Percentiles rank a stretch among this genome's conserved stretches.
These are phyloP conservation scores for Podotricha telesiphe DNA, from an alignment of 2,888 invertebrate genomes.

Conservation along the genomic window DNA sequence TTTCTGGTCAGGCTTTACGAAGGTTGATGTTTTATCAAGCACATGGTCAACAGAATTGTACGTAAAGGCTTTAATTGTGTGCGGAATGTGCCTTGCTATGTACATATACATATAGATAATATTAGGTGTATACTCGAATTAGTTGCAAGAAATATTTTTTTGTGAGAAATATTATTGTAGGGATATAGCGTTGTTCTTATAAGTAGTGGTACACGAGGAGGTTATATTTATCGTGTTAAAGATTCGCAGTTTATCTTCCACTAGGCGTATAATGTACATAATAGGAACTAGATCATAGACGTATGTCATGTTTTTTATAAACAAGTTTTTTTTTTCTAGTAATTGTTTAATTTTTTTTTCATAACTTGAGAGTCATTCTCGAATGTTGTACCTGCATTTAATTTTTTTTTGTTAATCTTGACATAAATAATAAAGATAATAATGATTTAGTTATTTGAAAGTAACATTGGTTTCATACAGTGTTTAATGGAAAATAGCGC, in stretches of 20 bases:
- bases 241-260: slow-evolving; percentile 84
- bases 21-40: slow-evolving; percentile 78
- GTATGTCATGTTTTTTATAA: slow-evolving; percentile 71
- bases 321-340: slow-evolving; percentile 73
- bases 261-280: slow-evolving; percentile 79
- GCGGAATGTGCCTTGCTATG: slow-evolving; percentile 84
- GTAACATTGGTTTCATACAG: slow-evolving; percentile 67
- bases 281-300: slow-evolving; percentile 73
- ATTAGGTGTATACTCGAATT: slow-evolving; percentile 83
- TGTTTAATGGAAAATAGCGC: slow-evolving; percentile 59
- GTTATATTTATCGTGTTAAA: slow-evolving; percentile 79
- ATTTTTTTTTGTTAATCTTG: slow-evolving; percentile 80
- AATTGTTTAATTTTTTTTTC: slow-evolving; percentile 75
- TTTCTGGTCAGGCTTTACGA: slow-evolving; percentile 60
- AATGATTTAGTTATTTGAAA: slow-evolving; percentile 74
- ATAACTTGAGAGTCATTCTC: slow-evolving; percentile 82
- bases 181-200: slow-evolving; percentile 74
- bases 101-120: slow-evolving; percentile 72
- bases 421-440: slow-evolving; percentile 79
- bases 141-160: slow-evolving; percentile 82
- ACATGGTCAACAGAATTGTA: slow-evolving; percentile 73
- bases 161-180: slow-evolving; percentile 78
- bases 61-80: slow-evolving; percentile 79
- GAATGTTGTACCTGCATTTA: slow-evolving; percentile 85
- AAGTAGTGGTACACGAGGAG: slow-evolving; percentile 72